phyloP scores from a whole-genome alignment of 2,797 vertebrate genomes.

The Hyperoplus lanceolatus region DNA sequence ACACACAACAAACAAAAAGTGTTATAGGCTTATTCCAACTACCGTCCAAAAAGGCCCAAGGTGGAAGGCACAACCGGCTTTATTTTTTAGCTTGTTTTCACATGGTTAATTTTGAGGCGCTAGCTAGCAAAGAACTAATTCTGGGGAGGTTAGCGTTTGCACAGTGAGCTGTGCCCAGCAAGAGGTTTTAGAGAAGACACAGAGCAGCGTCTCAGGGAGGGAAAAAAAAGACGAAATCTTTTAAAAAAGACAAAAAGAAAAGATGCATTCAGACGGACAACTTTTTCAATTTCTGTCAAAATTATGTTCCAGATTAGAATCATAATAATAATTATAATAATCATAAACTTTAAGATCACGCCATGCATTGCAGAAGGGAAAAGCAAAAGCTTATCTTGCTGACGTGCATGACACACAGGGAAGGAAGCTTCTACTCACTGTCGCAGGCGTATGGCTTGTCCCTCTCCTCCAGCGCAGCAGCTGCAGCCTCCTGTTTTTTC shows the following conservation, averaged over 20 bases:
- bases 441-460: slow-evolving; percentile 98
- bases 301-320: slow-evolving; percentile 35
- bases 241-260: neutral
- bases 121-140: slow-evolving; percentile 38
- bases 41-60: slow-evolving; percentile 51
- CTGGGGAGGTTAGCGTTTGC: slow-evolving; percentile 43
- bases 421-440: slow-evolving; percentile 88
- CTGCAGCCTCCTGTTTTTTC: slow-evolving; percentile 93
- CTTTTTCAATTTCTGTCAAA: slow-evolving; percentile 29
- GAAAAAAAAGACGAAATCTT: neutral
- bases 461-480: slow-evolving; percentile 92
- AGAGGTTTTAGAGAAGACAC: slow-evolving; percentile 46
- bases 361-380: slow-evolving; percentile 58
- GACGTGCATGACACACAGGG: slow-evolving; percentile 46
- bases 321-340: too few species aligned
- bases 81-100: slow-evolving; percentile 10
- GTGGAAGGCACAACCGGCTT: slow-evolving; percentile 32
- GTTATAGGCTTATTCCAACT: slow-evolving; percentile 60
- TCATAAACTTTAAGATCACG: slow-evolving; percentile 33
- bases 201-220: slow-evolving; percentile 27
- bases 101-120: slow-evolving; percentile 25
- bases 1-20: slow-evolving; percentile 46
- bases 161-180: slow-evolving; percentile 41
- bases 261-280: slow-evolving; percentile 8
- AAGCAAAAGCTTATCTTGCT: slow-evolving; percentile 54